Base-by-base conservation (phyloP, 2,797 vertebrate genomes). In the Sibirionetta formosa region DNA sequence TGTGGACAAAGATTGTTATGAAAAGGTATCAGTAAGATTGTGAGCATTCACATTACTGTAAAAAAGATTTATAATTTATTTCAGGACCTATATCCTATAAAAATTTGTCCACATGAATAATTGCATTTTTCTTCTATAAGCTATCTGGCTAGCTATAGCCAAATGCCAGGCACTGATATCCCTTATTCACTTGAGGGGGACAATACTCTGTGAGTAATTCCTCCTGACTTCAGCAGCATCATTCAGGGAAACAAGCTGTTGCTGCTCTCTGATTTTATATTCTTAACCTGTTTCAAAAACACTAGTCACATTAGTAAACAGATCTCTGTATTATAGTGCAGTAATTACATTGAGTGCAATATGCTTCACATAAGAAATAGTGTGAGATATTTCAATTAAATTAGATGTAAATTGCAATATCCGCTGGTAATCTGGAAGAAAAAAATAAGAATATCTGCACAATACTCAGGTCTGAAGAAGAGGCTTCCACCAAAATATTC, bases 361-460 rank as follows among this genome's bases (percentile, higher is more conserved):
- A 1, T 38, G 31, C 50, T 93, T 94, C 77, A 76, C 54, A 73
- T 0, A 70, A 68, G 66, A 93, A 73, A 76, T 36, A 88, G 1
- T 73, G n/a, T 71, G 79, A 60, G 42, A 50, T 60, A 90, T 90
- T 88, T 94, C 54, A 75, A 44, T 61, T 81, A 90, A 93, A 44
- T 72, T 83, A 65, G 29, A 22, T 64, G 46, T 50, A 33, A 76
- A 82, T 90, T 79, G 36, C 33, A 88, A 50, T 75, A 77, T 58
- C 29, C 90, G 69, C 51, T 85, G 24, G 51, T 54, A 88, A 77
- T 36, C 50, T 56, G 84, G 50, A 78, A 92, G 64, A 93, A 95
- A 64, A 83, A 82, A 66, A 33, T 33, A 93, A 68, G 31, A 56
- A 46, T 86, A 83, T 51, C 29, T 73, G 33, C 48, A 79, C 61